These are phyloP conservation scores for Phrynocephalus guinanensis DNA, from an alignment of 2,797 vertebrate genomes.

Conservation along the genomic window DNA sequence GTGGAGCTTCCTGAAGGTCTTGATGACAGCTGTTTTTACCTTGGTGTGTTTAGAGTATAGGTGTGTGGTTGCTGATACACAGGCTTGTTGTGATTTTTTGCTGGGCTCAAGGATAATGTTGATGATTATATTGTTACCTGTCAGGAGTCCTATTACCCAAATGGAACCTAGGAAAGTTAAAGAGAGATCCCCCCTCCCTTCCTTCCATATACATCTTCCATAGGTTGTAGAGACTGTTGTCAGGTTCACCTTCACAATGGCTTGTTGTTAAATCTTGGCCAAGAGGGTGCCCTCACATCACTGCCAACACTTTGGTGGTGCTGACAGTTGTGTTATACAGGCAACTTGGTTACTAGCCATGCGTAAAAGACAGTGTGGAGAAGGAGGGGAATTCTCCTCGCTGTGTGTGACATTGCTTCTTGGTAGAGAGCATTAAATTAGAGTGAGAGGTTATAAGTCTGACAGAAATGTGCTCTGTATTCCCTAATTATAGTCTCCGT, in stretches of 20 bases:
- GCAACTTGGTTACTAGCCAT: slow-evolving; percentile 75
- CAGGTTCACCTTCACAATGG: slow-evolving; percentile 52
- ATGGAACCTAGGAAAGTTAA: not conserved
- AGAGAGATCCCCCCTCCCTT: not conserved
- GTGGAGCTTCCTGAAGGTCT: not conserved
- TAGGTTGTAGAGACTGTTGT: not conserved
- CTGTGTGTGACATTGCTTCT: slow-evolving; percentile 67
- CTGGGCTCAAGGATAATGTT: not conserved
- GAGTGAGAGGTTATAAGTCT: slow-evolving; percentile 75
- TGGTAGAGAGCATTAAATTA: slow-evolving; percentile 75
- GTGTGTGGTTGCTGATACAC: not conserved
- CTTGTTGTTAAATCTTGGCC: slow-evolving; percentile 78
- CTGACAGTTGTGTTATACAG: slow-evolving; percentile 65
- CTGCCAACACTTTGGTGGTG: slow-evolving; percentile 77
- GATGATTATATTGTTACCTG: not conserved
- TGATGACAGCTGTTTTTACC: not conserved
- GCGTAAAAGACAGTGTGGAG: slow-evolving; percentile 70
- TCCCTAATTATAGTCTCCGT: slow-evolving; percentile 81
- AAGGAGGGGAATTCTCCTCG: slow-evolving; percentile 49
- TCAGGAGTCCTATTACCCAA: not conserved
- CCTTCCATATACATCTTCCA: not conserved
- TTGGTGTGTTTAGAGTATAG: not conserved
- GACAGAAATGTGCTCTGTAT: slow-evolving; percentile 79
- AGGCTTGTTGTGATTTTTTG: not conserved
- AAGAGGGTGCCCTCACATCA: slow-evolving; percentile 74